These are phyloP conservation scores for Numenius arquata DNA, from an alignment of 2,113 vertebrate genomes.

Conservation along the genomic window DNA sequence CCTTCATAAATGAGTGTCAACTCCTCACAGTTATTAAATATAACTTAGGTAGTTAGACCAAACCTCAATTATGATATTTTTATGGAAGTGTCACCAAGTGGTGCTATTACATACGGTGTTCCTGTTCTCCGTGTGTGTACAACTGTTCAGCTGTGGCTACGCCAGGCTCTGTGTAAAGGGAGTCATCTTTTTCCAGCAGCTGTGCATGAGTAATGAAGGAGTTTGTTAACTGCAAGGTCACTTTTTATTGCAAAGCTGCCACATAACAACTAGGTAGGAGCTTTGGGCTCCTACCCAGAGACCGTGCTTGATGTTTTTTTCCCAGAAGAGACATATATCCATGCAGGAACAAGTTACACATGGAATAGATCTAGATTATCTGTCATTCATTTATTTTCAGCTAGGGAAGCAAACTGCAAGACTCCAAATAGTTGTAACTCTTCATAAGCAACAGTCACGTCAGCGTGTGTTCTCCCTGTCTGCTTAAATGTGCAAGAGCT, in stretches of 20 bases:
- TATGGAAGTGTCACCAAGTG: not conserved
- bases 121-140: accelerated
- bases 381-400: not conserved
- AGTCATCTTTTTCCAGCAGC: not conserved
- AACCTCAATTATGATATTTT: not conserved
- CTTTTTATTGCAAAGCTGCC: not conserved
- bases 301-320: not conserved
- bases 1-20: not conserved
- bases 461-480: not conserved
- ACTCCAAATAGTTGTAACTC: not conserved
- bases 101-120: not conserved
- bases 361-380: not conserved
- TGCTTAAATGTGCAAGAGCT: not conserved
- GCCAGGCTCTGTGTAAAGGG: not conserved
- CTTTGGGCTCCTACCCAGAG: not conserved
- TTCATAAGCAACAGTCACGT: not conserved
- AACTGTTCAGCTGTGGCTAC: not conserved
- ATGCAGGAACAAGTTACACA: not conserved
- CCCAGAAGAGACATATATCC: not conserved
- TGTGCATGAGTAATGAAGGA: not conserved
- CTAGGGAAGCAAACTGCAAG: not conserved
- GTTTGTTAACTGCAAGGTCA: not conserved
- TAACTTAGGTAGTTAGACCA: not conserved
- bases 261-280: not conserved
- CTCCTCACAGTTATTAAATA: not conserved